These are phyloP conservation scores for Polypterus bichir DNA, from an alignment of 2,113 vertebrate species.

Conservation along the genomic window DNA sequence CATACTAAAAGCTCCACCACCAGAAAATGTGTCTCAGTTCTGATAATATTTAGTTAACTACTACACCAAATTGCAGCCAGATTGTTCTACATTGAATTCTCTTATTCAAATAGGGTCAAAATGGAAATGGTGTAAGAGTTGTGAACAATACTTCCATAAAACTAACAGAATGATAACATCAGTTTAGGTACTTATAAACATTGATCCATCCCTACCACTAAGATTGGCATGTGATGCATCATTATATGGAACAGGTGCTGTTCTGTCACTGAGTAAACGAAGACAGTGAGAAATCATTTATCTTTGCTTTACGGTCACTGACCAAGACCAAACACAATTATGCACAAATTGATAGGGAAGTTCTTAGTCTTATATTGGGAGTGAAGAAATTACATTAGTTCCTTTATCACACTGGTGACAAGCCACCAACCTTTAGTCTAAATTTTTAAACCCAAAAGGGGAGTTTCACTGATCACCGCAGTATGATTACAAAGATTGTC, in stretches of 20 bases:
- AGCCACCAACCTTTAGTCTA: slow-evolving; percentile 9
- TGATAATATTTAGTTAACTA: slow-evolving; percentile 13
- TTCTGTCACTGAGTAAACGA: slow-evolving; percentile 5
- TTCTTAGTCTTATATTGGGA: slow-evolving; percentile 3
- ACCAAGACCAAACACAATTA: slow-evolving; percentile 6
- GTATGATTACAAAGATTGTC: not conserved
- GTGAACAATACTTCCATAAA: slow-evolving; percentile 19
- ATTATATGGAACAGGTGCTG: not conserved
- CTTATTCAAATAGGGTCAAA: slow-evolving; percentile 1
- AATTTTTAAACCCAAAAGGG: slow-evolving; percentile 9
- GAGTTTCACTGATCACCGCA: slow-evolving; percentile 7
- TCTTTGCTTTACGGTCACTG: slow-evolving; percentile 12
- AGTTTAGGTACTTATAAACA: not conserved
- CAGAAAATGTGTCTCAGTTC: slow-evolving; percentile 6
- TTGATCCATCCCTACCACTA: not conserved
- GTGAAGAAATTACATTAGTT: slow-evolving; percentile 13
- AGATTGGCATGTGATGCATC: not conserved
- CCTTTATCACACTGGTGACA: slow-evolving; percentile 10
- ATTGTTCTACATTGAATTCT: not conserved
- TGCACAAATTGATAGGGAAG: slow-evolving; percentile 12
- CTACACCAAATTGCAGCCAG: slow-evolving; percentile 8
- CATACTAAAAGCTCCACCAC: not conserved
- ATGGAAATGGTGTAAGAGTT: not conserved
- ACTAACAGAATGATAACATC: slow-evolving; percentile 6
- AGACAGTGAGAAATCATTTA: slow-evolving; percentile 5